Base-by-base conservation (phyloP, 2,888 invertebrate genomes). In the Phyto melanocephala region DNA sequence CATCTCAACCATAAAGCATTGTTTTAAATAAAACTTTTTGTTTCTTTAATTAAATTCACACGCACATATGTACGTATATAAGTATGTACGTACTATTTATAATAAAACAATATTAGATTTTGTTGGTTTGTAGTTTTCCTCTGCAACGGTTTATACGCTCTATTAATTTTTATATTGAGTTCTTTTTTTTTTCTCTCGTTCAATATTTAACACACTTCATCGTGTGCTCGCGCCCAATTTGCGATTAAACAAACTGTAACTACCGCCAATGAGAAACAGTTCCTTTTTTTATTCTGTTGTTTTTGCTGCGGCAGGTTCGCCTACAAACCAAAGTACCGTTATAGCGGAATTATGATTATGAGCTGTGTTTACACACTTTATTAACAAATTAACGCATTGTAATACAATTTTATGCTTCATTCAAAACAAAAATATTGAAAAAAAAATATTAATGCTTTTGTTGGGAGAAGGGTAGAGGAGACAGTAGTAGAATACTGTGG, bases 311-410 rank as follows among this genome's bases (percentile, higher is more conserved):
- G 33, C 22, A 62, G 60, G 11, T 86, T 85, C 79, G 68, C 81
- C 84, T 84, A 72, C 76, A 77, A 62, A 84, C 67, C 83, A 84
- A 80, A 62, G 85, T 81, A 77, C 76, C 80, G 76, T 77, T 80
- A 78, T 70, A 76, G 77, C 62, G 63, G 75, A 75, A 83, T 83
- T 86, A 88, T 87, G 88, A 87, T 88, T 88, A 87, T 85, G 84
- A 85, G 88, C 87, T 86, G 85, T 86, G 87, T 87, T 88, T 88
- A 88, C 87, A 87, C 89, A 89, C 87, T 88, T 88, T 88, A 88
- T 88, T 88, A 88, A 87, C 88, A 89, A 88, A 89, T 88, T 88
- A 88, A 88, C 88, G 88, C 88, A 82, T 75, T 76, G 63, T 81
- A 87, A 87, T 87, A 84, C 85, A 85, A 85, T 84, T 84, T 85